Evolutionary conservation across 2,113 vertebrate species (phyloP), one percentile per base, ranked within the genome.

Genomic region (Vulpes ferrilata): DNA sequence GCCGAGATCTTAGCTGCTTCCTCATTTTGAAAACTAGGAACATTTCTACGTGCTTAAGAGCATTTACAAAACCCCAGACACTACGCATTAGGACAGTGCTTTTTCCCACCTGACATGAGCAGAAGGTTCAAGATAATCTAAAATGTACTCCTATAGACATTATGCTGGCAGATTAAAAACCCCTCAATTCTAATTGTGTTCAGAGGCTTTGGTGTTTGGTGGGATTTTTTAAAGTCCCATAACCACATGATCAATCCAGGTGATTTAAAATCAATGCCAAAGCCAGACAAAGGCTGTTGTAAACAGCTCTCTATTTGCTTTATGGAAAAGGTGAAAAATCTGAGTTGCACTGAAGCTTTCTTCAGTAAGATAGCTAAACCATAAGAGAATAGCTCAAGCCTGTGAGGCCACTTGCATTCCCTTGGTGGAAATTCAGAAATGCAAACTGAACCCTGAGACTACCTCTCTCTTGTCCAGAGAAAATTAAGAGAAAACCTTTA

Each of bases 261-360:
- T 97, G 98, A 98, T 98, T 98, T 98, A 97, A 98, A 97, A 98
- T 98, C 97, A 97, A 97, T 98, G 96, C 81, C 91, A 97, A 95
- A 96, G 95, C 82, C 96, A 98, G 97, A 98, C 97, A 98, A 98
- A 97, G 97, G 95, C 96, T 86, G 95, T 62, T 97, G 91, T 93
- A 97, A 98, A 94, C 95, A 98, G 96, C 93, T 98, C 78, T 96
- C 65, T 95, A 73, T 97, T 87, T 97, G 95, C 90, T 93, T 97
- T 96, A 93, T 53, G 67, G 94, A 97, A 96, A 96, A 93, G 93
- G 94, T 62, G 20, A 88, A 78, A 79, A 92, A 93, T 62, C n/a
- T 23, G 84, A 96, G 30, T 43, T 43, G 43, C 43, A 43, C 43
- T 15, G n/a, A 27, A 80, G 84, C 60, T 94, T 96, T 80, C 80